Conservation (phyloP, 2,797 vertebrate genomes). For the Etheostoma nigrum region DNA sequence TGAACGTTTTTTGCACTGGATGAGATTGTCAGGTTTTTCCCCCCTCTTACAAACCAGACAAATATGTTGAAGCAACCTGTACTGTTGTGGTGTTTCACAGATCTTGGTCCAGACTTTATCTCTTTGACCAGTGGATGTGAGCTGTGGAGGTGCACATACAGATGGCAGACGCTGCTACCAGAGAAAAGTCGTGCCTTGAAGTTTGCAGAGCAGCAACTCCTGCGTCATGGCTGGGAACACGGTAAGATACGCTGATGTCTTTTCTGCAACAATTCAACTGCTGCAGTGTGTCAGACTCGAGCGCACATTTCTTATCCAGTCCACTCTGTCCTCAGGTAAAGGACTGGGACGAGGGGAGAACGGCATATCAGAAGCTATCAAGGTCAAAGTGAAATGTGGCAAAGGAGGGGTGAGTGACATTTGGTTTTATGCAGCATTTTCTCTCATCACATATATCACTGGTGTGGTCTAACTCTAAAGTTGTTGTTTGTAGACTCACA, state of each 20-base stretch:
- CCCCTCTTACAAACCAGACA: too few relatives aligned
- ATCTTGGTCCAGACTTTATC: too few relatives aligned
- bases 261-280: accelerated
- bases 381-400: conserved; percentile 92
- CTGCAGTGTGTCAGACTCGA: accelerated
- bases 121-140: too few relatives aligned
- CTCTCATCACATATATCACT: neutral
- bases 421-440: neutral
- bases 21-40: too few relatives aligned
- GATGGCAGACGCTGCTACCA: conserved; percentile 74
- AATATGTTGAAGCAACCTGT: too few relatives aligned
- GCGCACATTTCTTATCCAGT: neutral
- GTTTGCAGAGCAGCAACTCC: conserved; percentile 84
- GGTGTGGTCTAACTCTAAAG: neutral
- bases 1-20: too few relatives aligned
- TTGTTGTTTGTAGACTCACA: neutral
- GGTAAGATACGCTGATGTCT: conserved; percentile 56
- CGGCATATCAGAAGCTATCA: conserved; percentile 91
- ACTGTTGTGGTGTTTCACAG: too few relatives aligned
- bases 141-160: neutral
- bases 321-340: conserved; percentile 82
- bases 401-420: conserved; percentile 89
- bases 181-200: conserved; percentile 76
- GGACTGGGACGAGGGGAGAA: conserved; percentile 90
- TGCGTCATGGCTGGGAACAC: conserved; percentile 85